These are phyloP conservation scores for Brachyalestes nurse DNA, from an alignment of 2,797 vertebrate species.

Conservation along the genomic window DNA sequence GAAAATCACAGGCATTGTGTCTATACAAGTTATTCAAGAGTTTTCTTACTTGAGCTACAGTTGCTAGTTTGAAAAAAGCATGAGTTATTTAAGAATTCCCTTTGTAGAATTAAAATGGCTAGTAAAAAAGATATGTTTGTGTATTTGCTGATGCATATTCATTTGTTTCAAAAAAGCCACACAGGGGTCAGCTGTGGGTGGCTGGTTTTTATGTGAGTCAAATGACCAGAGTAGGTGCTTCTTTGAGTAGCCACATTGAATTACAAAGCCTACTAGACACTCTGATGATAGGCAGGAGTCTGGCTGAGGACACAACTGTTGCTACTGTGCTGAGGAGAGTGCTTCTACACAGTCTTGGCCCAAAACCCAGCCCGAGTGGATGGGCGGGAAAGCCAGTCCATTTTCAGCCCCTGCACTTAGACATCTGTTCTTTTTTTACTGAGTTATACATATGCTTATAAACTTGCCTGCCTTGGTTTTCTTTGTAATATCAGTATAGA, in stretches of 20 bases:
- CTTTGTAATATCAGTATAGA: slow-evolving; percentile 17
- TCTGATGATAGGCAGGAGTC: background rate
- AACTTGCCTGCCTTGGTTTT: slow-evolving; percentile 22
- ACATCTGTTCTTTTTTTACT: slow-evolving; percentile 39
- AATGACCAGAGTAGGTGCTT: background rate
- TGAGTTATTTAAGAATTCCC: too few species aligned
- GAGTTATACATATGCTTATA: slow-evolving; percentile 34
- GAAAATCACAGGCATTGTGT: too few species aligned
- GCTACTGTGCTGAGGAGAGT: background rate
- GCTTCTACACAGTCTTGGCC: background rate
- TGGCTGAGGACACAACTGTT: background rate
- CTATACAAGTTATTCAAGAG: too few species aligned
- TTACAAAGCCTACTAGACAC: background rate
- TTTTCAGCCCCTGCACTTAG: slow-evolving; percentile 22
- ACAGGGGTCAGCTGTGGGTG: background rate
- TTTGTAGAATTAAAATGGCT: background rate
- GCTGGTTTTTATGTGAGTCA: background rate
- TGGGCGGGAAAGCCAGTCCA: background rate
- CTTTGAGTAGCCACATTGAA: background rate
- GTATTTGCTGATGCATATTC: background rate
- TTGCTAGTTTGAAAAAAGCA: too few species aligned
- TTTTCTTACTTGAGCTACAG: too few species aligned
- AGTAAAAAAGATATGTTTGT: background rate
- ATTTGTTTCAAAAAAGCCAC: background rate
- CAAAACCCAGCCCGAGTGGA: background rate